Evolutionary conservation across 1,140 invertebrate genomes (phyloP).

Genomic region (Reticulitermes speratus): DNA sequence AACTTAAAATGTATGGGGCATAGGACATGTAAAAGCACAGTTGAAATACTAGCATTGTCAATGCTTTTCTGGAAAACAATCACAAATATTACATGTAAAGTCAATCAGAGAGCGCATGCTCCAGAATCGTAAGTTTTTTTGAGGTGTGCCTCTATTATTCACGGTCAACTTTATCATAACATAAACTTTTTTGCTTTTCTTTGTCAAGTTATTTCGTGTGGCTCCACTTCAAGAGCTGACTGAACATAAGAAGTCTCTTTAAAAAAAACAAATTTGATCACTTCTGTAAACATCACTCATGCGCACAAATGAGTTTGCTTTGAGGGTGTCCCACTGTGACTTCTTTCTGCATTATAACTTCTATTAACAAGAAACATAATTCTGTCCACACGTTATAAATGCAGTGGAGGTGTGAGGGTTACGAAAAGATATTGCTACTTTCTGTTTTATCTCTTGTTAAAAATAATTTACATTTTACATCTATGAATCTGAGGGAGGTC

Average conservation of each 20-base stretch:
- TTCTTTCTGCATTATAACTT: background rate
- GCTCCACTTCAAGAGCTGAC: no score
- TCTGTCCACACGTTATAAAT: constrained; percentile 8
- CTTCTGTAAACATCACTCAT: background rate
- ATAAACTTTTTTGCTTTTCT: no score
- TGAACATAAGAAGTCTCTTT: background rate
- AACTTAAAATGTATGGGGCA: no score
- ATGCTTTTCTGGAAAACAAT: no score
- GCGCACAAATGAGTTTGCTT: background rate
- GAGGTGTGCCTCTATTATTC: no score
- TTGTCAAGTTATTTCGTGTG: no score
- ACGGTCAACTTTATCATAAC: no score
- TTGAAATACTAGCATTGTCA: no score
- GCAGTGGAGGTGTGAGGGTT: background rate
- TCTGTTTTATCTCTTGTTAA: background rate
- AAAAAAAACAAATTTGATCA: background rate
- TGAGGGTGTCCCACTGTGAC: background rate
- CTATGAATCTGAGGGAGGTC: background rate
- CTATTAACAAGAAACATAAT: background rate
- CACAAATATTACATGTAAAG: no score
- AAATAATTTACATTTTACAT: constrained; percentile 19
- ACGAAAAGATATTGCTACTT: constrained; percentile 9
- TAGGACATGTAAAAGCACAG: no score
- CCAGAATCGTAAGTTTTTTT: no score
- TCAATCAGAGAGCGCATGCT: no score